Evolutionary conservation across 2,888 invertebrate genomes (phyloP).

Genomic region (Crematogaster levior): DNA sequence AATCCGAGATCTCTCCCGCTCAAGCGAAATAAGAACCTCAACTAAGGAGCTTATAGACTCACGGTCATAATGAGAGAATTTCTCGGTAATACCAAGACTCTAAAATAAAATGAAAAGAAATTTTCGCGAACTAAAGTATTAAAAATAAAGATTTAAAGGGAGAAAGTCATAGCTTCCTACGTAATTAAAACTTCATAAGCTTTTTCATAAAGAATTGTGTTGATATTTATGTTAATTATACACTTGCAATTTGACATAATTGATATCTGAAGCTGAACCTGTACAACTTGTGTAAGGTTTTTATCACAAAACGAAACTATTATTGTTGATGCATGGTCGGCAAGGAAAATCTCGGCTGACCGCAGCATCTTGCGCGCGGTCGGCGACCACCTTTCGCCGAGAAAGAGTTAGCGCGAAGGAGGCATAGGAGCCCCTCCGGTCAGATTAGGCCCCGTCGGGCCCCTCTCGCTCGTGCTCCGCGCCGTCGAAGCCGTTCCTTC

Average conservation of each 20-base stretch:
- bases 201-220: neutral
- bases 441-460: conserved; percentile 73
- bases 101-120: neutral
- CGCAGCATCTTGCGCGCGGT: conserved; percentile 16
- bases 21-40: conserved; percentile 43
- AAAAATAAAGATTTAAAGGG: neutral
- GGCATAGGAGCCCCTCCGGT: conserved; percentile 70
- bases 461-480: conserved; percentile 69
- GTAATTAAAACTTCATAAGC: neutral
- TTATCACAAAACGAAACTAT: neutral
- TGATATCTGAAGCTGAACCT: neutral
- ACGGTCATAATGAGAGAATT: neutral
- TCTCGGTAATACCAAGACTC: neutral
- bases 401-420: conserved; percentile 65
- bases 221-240: neutral
- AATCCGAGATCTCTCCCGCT: conserved; percentile 53
- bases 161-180: neutral
- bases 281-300: neutral
- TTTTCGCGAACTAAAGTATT: neutral
- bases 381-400: conserved; percentile 38
- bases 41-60: conserved; percentile 22
- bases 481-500: conserved; percentile 68
- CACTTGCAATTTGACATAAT: neutral
- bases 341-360: conserved; percentile 17
- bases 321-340: neutral